These are phyloP conservation scores for Aspidoscelis tigris DNA, from an alignment of 2,113 vertebrate species.

Conservation along the genomic window DNA sequence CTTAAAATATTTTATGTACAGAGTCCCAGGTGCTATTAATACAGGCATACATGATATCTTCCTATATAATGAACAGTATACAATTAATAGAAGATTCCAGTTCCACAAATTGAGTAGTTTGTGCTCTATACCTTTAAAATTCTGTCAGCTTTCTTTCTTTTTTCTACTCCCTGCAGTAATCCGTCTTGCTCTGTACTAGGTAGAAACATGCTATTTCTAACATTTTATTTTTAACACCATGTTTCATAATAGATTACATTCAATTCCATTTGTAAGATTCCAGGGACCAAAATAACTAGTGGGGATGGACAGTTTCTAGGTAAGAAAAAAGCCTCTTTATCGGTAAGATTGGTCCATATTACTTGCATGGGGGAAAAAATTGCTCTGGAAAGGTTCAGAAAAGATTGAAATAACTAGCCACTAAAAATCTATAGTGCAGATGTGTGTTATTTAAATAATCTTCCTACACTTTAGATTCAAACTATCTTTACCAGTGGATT, in stretches of 20 bases:
- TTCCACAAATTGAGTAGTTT: conserved; percentile 32
- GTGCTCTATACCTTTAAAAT: conserved; percentile 46
- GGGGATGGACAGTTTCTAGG: conserved; percentile 63
- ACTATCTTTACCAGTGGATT: neutral
- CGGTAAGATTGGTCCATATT: conserved; percentile 45
- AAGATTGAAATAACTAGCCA: conserved; percentile 8
- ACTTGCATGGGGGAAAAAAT: conserved; percentile 38
- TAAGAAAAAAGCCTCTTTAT: conserved; percentile 55
- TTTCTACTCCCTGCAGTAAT: conserved; percentile 56
- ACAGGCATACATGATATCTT: neutral
- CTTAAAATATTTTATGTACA: conserved; percentile 58
- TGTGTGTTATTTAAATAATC: neutral
- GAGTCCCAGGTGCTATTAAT: conserved; percentile 16
- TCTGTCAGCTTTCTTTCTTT: neutral
- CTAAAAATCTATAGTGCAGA: conserved; percentile 22
- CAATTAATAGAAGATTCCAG: conserved; percentile 41
- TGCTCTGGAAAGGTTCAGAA: conserved; percentile 17
- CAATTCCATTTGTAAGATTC: conserved; percentile 65
- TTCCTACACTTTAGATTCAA: neutral
- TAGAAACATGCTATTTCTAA: conserved; percentile 68
- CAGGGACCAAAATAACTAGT: conserved; percentile 64
- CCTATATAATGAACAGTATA: conserved; percentile 9
- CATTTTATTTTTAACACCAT: conserved; percentile 71
- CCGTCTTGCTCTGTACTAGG: conserved; percentile 59
- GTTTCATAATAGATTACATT: conserved; percentile 73